Evolutionary conservation across 2,888 invertebrate genomes (phyloP).

Genomic region (Meta bourneti): DNA sequence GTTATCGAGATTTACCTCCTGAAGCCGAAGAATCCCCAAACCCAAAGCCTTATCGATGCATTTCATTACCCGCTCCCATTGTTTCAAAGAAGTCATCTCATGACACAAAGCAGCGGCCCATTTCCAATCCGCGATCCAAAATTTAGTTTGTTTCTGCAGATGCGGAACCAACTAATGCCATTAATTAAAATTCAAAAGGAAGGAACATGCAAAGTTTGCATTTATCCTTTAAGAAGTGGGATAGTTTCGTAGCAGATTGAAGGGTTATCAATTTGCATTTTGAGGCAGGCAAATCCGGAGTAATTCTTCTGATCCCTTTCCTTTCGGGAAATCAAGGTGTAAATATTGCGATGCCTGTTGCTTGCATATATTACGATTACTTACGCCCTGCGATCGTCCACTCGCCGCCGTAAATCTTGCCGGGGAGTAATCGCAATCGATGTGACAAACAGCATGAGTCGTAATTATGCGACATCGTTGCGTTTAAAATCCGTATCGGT

Average conservation of each 20-base stretch:
- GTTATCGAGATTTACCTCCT: neutral
- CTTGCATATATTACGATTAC: slow-evolving; percentile 22
- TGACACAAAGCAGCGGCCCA: too few relatives aligned
- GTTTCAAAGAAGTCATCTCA: too few relatives aligned
- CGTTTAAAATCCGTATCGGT: slow-evolving; percentile 45
- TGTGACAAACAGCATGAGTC: slow-evolving; percentile 60
- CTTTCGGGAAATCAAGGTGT: slow-evolving; percentile 10
- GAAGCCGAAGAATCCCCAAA: neutral
- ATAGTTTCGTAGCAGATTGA: slow-evolving; percentile 15
- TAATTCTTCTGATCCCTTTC: slow-evolving; percentile 9
- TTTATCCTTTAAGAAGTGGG: neutral
- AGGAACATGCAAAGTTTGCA: neutral
- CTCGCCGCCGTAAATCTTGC: slow-evolving; percentile 25
- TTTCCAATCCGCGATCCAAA: neutral
- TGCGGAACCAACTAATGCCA: neutral
- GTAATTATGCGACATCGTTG: slow-evolving; percentile 59
- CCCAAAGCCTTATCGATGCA: too few relatives aligned
- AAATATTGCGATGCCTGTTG: slow-evolving; percentile 55
- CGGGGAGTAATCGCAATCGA: slow-evolving; percentile 56
- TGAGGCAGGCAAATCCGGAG: neutral
- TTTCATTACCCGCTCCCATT: too few relatives aligned
- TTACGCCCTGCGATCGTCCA: neutral
- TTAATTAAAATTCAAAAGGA: slow-evolving; percentile 26
- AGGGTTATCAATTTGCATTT: slow-evolving; percentile 26
- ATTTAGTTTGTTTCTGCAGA: neutral